Base-by-base conservation (phyloP, 1,140 invertebrate species). In the Musca vetustissima region DNA sequence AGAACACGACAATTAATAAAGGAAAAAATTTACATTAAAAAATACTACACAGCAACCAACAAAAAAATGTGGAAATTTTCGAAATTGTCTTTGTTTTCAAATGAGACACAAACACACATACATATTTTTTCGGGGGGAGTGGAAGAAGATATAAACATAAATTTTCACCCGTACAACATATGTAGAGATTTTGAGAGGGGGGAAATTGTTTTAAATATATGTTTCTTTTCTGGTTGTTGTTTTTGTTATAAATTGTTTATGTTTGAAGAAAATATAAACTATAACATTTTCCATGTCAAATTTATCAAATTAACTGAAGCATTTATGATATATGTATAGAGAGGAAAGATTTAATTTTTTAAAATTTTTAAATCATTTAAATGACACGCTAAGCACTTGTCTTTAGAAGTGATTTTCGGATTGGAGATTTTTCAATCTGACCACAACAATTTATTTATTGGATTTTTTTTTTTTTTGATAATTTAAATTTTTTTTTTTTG, bases 291-390 rank as follows among this genome's bases (percentile, higher is more conserved):
- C 14, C 36, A 15, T 24, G 52, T 28, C 53, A 57, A 68, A 68
- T 70, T 64, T 64, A 70, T 70, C 69, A 70, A 68, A 70, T 22
- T 43, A 70, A 70, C 69, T 70, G 55, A 70, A 64, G 69, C 69
- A 59, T 57, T 47, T 25, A 67, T 61, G 47, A 67, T 22, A 61
- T 43, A 28, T 22, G 7, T n/a, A 13, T 9, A 9, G 8, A 28
- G 8, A 28, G 3, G 3, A 28, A 28, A 28, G 28, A 28, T 28
- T 28, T 28, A 3, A 28, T 28, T 28, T 24, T 17, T 22, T 19
- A n/a, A 59, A 19, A n/a, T n/a, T 43, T 43, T 21, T 57, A 11
- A 8, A 2, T 43, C 11, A 9, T 43, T 43, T 6, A 9, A 13
- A 13, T 11, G 11, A 4, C 36, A 11, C 6, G 36, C 36, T 43